Evolutionary conservation across 2,113 vertebrate species (phyloP).

Genomic region (Talpa occidentalis): DNA sequence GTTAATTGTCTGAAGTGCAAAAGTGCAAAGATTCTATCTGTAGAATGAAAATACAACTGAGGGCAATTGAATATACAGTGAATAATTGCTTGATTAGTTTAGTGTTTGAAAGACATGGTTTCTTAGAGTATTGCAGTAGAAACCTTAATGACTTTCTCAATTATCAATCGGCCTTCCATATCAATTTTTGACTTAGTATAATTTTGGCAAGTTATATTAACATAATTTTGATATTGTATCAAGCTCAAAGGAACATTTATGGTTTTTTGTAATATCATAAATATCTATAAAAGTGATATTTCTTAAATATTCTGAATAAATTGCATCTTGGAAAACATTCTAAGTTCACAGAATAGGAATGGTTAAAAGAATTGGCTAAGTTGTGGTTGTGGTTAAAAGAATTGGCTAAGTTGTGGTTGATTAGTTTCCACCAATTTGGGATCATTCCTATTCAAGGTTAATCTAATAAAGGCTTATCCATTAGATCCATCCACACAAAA

Average conservation of each 20-base stretch:
- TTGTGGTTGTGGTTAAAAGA: too few species aligned
- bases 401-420: background rate
- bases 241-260: background rate
- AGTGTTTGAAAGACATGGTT: background rate
- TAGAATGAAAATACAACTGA: background rate
- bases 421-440: background rate
- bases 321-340: background rate
- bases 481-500: background rate
- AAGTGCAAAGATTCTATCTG: constrained; percentile 35
- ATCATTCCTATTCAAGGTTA: background rate
- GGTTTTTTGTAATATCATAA: background rate
- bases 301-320: background rate
- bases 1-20: constrained; percentile 2
- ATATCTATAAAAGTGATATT: background rate
- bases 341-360: background rate
- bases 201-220: background rate
- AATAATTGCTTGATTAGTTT: constrained; percentile 33
- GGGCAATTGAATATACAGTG: constrained; percentile 28
- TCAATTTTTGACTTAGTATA: constrained; percentile 1
- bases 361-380: background rate
- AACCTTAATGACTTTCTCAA: constrained; percentile 12
- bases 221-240: background rate
- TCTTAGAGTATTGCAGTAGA: constrained; percentile 6
- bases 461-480: background rate
- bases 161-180: background rate